Percentiles rank a stretch among this genome's conserved stretches.
Evolutionary conservation across 2,888 invertebrate genomes (phyloP).

Genomic region (Linnaemya tessellans): DNA sequence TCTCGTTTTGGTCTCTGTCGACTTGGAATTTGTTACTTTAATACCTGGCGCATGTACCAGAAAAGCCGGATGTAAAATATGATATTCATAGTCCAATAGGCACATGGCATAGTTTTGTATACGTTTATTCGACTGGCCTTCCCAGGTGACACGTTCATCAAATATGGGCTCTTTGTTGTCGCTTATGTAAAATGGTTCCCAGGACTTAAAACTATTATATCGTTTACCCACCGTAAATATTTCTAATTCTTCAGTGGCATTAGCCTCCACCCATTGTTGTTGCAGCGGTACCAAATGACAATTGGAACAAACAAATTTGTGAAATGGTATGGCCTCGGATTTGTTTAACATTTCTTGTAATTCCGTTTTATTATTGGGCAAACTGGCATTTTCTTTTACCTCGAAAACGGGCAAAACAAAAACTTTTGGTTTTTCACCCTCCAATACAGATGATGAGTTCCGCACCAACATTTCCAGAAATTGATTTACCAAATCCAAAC

Average conservation of each 20-base stretch:
- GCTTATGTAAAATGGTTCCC: slow-evolving; percentile 97
- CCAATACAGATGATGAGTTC: slow-evolving; percentile 83
- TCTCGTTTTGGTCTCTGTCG: slow-evolving; percentile 85
- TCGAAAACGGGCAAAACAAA: slow-evolving; percentile 78
- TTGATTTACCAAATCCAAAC: slow-evolving; percentile 88
- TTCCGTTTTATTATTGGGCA: slow-evolving; percentile 77
- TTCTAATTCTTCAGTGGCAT: slow-evolving; percentile 59
- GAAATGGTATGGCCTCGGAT: slow-evolving; percentile 74
- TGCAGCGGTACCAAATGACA: slow-evolving; percentile 75
- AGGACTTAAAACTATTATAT: slow-evolving; percentile 87
- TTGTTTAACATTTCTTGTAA: slow-evolving; percentile 72
- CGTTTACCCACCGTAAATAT: slow-evolving; percentile 90
- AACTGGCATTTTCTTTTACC: slow-evolving; percentile 61
- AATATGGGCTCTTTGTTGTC: slow-evolving; percentile 94
- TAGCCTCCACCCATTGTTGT: slow-evolving; percentile 70
- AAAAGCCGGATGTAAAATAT: slow-evolving; percentile 94
- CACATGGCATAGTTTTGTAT: slow-evolving; percentile 93
- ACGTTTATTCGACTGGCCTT: slow-evolving; percentile 87
- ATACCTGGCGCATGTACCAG: slow-evolving; percentile 94
- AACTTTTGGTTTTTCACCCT: slow-evolving; percentile 72
- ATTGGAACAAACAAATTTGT: slow-evolving; percentile 72
- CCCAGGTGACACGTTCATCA: slow-evolving; percentile 95
- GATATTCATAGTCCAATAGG: slow-evolving; percentile 93
- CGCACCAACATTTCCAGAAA: slow-evolving; percentile 92
- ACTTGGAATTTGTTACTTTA: slow-evolving; percentile 89